phyloP scores from a whole-genome alignment of 2,888 invertebrate species.

The Drosophila falleni region DNA sequence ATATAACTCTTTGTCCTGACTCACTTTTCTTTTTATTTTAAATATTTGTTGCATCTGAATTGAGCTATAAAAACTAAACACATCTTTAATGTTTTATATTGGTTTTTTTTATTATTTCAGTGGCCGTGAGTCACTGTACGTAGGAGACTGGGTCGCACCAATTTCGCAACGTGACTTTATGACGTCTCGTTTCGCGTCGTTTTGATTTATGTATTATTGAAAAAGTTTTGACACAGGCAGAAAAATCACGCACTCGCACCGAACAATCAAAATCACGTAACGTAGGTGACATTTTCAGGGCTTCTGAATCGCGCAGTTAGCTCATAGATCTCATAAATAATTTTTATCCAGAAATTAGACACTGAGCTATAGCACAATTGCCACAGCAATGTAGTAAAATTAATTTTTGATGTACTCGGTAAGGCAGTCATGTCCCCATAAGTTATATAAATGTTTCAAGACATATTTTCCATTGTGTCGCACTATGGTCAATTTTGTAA shows the following conservation, averaged over 20 bases:
- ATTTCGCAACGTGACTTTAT: constrained; percentile 70
- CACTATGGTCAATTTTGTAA: too few relatives aligned
- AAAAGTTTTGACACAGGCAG: constrained; percentile 71
- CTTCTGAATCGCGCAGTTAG: constrained; percentile 41
- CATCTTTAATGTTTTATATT: too few relatives aligned
- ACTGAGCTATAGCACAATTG: constrained; percentile 21
- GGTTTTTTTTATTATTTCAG: too few relatives aligned
- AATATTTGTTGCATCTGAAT: too few relatives aligned
- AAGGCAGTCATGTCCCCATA: constrained; percentile 33
- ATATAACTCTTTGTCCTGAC: too few relatives aligned
- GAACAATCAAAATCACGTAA: constrained; percentile 53
- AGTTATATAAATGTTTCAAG: constrained; percentile 42
- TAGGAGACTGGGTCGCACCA: constrained; percentile 17
- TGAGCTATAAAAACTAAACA: too few relatives aligned
- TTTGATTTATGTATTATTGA: constrained; percentile 84
- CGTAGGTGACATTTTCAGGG: constrained; percentile 66
- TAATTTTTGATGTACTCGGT: constrained; percentile 74
- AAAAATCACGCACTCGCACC: constrained; percentile 63
- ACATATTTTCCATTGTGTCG: constrained; percentile 21
- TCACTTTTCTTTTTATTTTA: too few relatives aligned
- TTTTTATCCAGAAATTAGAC: constrained; percentile 63
- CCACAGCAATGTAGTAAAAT: constrained; percentile 66
- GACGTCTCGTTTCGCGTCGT: constrained; percentile 60
- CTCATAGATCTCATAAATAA: constrained; percentile 83
- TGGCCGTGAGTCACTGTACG: too few relatives aligned